Evolutionary conservation across 2,888 invertebrate genomes (phyloP), one percentile per base, ranked within the genome.

Genomic region (Oscheius myriophilus): DNA sequence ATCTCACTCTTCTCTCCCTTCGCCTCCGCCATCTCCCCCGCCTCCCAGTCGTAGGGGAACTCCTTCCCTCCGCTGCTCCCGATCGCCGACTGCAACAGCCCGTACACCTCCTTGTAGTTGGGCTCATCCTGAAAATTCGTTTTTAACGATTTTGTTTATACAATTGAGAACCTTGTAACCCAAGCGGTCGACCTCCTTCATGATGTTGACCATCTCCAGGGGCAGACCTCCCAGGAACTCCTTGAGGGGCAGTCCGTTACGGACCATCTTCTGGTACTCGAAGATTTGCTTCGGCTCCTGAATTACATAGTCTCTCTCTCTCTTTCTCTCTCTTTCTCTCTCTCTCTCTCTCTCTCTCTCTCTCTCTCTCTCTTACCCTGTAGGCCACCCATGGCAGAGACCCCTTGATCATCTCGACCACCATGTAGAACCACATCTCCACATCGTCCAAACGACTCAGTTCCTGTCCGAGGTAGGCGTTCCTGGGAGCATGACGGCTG

Each of bases 11-110:
- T 46, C 3, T 18, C 46, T 23, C 26, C 55, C 46, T 73, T 70
- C 55, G 73, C 71, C 6, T 69, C 76, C 0, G 68, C 62, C 25
- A 73, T 61, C 54, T 76, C 76, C 12, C 41, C 3, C 25, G 66
- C 66, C 26, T 78, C 78, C 78, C 78, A 78, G 69, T 78, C 78
- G 45, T 78, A 78, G 42, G 78, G 78, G 42, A 78, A 74, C 41
- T 72, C 75, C 69, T 75, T 58, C 45, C 67, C 65, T 16, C 73
- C 73, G 54, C 72, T 69, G 51, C 67, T 70, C 18, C 72, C 25
- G 42, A 78, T 73, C 41, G 70, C 72, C 49, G 74, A 74, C 16
- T 67, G 64, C 33, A 78, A 49, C 42, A 76, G 64, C 33, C 71
- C 72, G 51, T 72, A 74, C 23, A 78, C 73, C 14, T 74, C 74